Evolutionary conservation across 2,888 invertebrate species (phyloP), one percentile per base, ranked within the genome.

Genomic region (Tolmerus cingulatus): DNA sequence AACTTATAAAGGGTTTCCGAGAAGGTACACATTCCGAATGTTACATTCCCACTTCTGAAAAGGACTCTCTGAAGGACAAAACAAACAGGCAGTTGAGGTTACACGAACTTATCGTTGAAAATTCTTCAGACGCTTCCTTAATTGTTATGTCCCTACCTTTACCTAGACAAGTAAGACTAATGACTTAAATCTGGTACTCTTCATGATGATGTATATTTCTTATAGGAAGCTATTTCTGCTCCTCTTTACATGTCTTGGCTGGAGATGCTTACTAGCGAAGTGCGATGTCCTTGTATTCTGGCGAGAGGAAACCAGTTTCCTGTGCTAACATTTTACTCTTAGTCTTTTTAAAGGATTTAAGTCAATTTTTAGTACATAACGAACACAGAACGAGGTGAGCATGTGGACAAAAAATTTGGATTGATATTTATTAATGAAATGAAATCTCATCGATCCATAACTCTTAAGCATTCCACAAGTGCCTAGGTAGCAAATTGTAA

Each of bases 141-240:
- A 95, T 99, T 90, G 98, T 99, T 87, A 98, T 99, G 99, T 99
- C 95, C 93, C 93, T 99, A 88, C 98, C 98, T 40, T 97, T 98
- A 96, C 98, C 98, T 1, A 94, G 98, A 89, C 98, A 94, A 93
- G 97, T 94, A 92, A 93, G n/a, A 16, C 3, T 40, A 16, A 46
- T 16, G 30, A 37, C 16, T 19, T 57, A 34, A 19, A 40, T 12
- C 40, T 40, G 40, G 2, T 12, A 40, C 19, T 43, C 9, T 34
- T 16, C 4, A 51, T 78, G 19, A 43, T 27, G n/a, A 86, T 86
- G 74, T 87, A 81, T 82, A 37, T 88, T 37, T 14, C 88, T 89
- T 90, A 0, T 91, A 95, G 94, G 97, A 96, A 76, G 96, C 96
- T 0, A 96, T 98, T 86, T 97, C 98, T 1, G 97, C 98, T 2